Percentiles rank a stretch among this genome's conserved stretches.
These are phyloP conservation scores for Buceros bicornis DNA, from an alignment of 2,797 vertebrate genomes.

Conservation along the genomic window DNA sequence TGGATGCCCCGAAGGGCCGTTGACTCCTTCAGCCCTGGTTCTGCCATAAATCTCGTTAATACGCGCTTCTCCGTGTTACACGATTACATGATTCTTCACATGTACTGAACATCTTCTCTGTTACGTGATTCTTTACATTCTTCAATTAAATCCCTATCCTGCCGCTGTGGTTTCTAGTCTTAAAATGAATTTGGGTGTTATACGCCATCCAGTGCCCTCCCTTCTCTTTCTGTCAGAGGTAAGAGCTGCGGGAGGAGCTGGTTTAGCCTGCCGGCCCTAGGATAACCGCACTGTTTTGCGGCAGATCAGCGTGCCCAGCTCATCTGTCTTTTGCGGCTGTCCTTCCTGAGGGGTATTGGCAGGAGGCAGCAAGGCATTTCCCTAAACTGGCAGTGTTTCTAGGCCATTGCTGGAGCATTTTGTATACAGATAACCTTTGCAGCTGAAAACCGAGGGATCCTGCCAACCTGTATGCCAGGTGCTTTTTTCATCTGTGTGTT, in stretches of 20 bases:
- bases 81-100: too few relatives aligned
- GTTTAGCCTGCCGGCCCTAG: background rate
- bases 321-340: background rate
- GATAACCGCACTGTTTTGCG: fast-evolving
- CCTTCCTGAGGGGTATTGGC: background rate
- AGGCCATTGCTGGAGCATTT: background rate
- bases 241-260: background rate
- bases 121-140: too few relatives aligned
- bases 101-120: too few relatives aligned
- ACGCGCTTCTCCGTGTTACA: background rate
- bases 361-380: background rate
- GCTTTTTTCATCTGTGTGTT: fast-evolving
- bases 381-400: background rate
- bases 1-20: background rate
- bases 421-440: background rate
- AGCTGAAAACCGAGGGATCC: background rate
- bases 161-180: background rate
- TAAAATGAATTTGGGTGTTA: background rate
- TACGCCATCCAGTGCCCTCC: fast-evolving
- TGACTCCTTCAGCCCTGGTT: background rate
- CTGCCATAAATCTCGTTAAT: background rate
- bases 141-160: fast-evolving
- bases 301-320: background rate
- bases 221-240: background rate
- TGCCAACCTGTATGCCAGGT: background rate